A percentile compares a stretch with the other conserved stretches of the same genome.
Conservation (phyloP, 2,888 invertebrate genomes). For the Pseudococcus jackbeardsleyi region DNA sequence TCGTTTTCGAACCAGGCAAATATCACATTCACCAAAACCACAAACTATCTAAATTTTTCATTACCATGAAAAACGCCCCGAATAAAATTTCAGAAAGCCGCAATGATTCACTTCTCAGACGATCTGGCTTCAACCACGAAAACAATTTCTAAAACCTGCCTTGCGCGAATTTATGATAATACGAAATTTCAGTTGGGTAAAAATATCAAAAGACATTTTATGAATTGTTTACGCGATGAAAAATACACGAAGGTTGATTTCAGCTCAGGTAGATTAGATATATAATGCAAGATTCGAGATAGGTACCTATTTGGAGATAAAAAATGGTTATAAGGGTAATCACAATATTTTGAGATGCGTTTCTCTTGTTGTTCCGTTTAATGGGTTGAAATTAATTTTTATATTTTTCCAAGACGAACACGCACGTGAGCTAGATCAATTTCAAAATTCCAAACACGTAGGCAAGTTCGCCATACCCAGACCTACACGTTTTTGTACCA, state of each 20-base stretch:
- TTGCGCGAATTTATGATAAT: neutral
- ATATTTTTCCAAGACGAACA: neutral
- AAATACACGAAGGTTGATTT: neutral
- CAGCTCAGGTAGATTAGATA: neutral
- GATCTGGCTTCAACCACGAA: neutral
- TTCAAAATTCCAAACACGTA: neutral
- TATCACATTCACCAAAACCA: no score
- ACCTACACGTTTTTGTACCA: no score
- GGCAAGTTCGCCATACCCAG: neutral
- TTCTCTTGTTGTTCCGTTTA: constrained; percentile 17
- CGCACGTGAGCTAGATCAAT: neutral
- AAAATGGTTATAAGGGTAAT: neutral
- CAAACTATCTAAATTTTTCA: no score
- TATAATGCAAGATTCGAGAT: no score
- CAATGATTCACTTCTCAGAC: neutral
- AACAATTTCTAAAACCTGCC: neutral
- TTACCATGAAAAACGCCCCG: neutral
- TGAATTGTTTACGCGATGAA: neutral
- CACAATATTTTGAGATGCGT: constrained; percentile 20
- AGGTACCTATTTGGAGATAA: neutral
- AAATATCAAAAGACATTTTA: neutral
- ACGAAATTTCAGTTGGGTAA: neutral
- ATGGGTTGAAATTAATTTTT: constrained; percentile 35
- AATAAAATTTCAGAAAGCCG: neutral
- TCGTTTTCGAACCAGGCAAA: no score